Evolutionary conservation across 2,797 vertebrate species (phyloP).

Genomic region (Furcifer pardalis): DNA sequence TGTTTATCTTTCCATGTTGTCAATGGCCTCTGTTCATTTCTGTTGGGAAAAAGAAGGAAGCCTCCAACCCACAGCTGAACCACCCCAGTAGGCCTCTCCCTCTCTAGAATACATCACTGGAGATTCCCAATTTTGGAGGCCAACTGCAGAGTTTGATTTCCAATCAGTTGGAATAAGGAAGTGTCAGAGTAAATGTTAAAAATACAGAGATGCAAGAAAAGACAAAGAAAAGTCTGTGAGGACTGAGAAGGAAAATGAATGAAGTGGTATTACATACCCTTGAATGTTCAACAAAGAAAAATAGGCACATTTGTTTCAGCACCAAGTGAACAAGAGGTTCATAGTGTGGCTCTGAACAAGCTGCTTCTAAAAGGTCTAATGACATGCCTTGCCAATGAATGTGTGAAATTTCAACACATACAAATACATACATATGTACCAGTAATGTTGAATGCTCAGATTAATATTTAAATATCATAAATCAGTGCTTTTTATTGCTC

Average conservation of each 20-base stretch:
- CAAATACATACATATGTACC: background rate
- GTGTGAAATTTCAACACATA: constrained; percentile 3
- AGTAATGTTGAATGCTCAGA: background rate
- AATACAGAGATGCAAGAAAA: constrained; percentile 31
- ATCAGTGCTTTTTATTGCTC: constrained; percentile 20
- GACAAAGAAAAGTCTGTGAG: constrained; percentile 40
- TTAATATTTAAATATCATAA: constrained; percentile 1
- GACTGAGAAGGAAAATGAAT: constrained; percentile 21
- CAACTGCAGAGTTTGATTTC: constrained; percentile 20
- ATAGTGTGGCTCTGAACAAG: constrained; percentile 1
- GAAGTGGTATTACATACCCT: constrained; percentile 22
- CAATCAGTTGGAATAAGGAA: constrained; percentile 32
- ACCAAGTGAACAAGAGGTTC: constrained; percentile 19
- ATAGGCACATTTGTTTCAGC: constrained; percentile 30
- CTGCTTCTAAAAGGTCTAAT: constrained; percentile 22
- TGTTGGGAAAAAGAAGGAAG: constrained; percentile 13
- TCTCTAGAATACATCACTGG: background rate
- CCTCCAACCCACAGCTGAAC: background rate
- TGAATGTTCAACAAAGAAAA: constrained; percentile 27
- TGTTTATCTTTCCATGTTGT: constrained; percentile 27
- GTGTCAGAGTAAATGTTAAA: constrained; percentile 26
- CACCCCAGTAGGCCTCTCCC: background rate
- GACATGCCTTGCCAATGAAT: background rate
- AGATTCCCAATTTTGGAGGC: background rate
- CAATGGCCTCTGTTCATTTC: constrained; percentile 22